Base-by-base conservation (phyloP, 2,797 vertebrate genomes). In the Schizopygopsis malacanthus region DNA sequence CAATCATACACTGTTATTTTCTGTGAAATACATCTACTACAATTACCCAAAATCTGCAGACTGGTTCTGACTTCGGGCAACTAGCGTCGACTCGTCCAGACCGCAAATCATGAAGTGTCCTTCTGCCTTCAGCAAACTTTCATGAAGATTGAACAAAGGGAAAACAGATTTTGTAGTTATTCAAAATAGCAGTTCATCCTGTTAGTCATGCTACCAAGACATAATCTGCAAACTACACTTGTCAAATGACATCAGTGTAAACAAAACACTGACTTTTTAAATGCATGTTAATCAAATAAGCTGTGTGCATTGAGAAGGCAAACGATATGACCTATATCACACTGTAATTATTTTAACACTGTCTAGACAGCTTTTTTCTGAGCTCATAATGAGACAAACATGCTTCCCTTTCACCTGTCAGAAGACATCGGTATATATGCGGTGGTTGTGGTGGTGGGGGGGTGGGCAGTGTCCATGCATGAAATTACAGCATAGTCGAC, bases 371-470 rank as follows among this genome's bases (percentile, higher is more conserved):
- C 41, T 73, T 63, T 73, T 75, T 75, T 16, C 28, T 6, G 61
- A 69, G 22, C 47, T 78, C 47, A 84, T 78, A 78, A 84, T 69
- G 43, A 78, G 73, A 83, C 70, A 75, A 61, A 75, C 81, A 63
- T 63, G 71, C 71, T 50, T 75, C 47, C 28, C 28, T 61, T 61
- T 63, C 25, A 73, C 18, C 39, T 82, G 67, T 61, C 81, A 61
- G 10, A 82, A 73, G 39, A 43, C 70, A 63, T 59, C 33, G 25
- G 33, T 10, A 45, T 18, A 33, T 25, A 59, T 16, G 59, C 12
- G 2, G 22, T 73, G 54, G 41, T n/a, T n/a, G n/a, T 41, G 41
- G 39, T 6, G 39, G 39, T 6, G 39, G 37, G 37, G 52, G 61
- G n/a, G 72, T 10, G 52, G 63, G 43, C 37, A 59, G 25, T 86